Evolutionary conservation across 1,140 invertebrate genomes (phyloP).

Genomic region (Megalopta genalis): DNA sequence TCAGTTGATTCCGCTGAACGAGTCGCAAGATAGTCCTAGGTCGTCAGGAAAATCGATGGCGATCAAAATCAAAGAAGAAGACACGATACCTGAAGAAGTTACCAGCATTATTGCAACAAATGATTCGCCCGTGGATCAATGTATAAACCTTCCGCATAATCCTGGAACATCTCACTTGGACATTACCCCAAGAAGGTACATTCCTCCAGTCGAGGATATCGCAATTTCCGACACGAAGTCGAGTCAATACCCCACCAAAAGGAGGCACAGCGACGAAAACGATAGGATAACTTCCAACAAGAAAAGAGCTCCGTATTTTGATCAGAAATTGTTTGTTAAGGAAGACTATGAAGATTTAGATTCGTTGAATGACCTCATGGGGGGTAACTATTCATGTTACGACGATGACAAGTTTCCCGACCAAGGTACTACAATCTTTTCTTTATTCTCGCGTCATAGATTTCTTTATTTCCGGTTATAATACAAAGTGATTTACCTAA

Average conservation of each 20-base stretch:
- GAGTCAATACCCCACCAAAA: slow-evolving; percentile 41
- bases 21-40: neutral
- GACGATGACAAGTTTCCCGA: slow-evolving; percentile 38
- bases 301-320: slow-evolving; percentile 44
- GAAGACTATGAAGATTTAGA: slow-evolving; percentile 56
- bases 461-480: too few species aligned
- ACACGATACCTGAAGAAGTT: neutral
- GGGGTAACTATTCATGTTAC: too few species aligned
- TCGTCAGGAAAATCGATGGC: slow-evolving; percentile 6
- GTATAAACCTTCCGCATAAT: neutral
- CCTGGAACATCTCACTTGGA: neutral
- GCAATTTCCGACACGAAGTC: neutral
- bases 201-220: slow-evolving; percentile 12
- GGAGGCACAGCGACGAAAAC: slow-evolving; percentile 53
- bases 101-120: neutral
- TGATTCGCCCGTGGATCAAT: neutral
- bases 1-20: neutral
- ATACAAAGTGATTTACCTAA: too few species aligned
- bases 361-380: neutral
- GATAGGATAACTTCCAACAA: slow-evolving; percentile 30
- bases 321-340: slow-evolving; percentile 25
- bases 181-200: neutral
- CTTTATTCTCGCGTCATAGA: too few species aligned
- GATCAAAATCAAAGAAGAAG: slow-evolving; percentile 1
- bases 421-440: slow-evolving; percentile 54